Evolutionary conservation across 1,140 invertebrate genomes (phyloP).

Genomic region (Drosophila dunni): DNA sequence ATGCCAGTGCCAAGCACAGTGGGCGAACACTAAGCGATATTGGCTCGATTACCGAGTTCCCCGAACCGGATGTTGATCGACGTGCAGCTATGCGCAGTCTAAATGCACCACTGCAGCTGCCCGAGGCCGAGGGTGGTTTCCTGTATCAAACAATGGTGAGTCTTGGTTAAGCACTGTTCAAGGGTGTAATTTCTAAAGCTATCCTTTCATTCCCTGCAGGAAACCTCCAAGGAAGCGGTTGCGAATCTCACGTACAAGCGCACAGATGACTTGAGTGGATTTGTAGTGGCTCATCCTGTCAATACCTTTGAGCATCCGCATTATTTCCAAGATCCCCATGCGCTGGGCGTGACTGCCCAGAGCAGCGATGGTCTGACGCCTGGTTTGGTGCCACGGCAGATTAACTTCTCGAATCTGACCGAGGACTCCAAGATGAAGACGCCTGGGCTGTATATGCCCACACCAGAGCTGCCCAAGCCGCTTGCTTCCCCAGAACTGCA

Average conservation of each 20-base stretch:
- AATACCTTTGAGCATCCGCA: conserved; percentile 82
- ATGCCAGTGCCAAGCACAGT: conserved; percentile 85
- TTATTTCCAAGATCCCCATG: conserved; percentile 72
- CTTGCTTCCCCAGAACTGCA: conserved; percentile 44
- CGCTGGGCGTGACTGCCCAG: conserved; percentile 51
- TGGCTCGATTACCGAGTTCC: conserved; percentile 89
- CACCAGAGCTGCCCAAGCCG: conserved; percentile 63
- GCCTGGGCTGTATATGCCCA: conserved; percentile 73
- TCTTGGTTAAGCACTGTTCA: not conserved
- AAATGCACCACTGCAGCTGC: conserved; percentile 62
- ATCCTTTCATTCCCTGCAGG: conserved; percentile 41
- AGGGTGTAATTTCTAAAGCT: not conserved
- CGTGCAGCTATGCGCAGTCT: conserved; percentile 82
- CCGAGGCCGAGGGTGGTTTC: conserved; percentile 62
- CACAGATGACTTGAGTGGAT: conserved; percentile 76
- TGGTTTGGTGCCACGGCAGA: conserved; percentile 75
- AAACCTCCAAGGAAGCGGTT: conserved; percentile 78
- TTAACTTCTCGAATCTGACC: conserved; percentile 79
- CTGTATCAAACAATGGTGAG: conserved; percentile 79
- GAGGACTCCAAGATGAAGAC: conserved; percentile 85
- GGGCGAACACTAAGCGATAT: conserved; percentile 89
- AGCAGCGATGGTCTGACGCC: conserved; percentile 66
- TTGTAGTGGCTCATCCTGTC: conserved; percentile 58
- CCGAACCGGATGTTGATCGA: conserved; percentile 87
- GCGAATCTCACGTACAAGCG: conserved; percentile 79